Base-by-base conservation (phyloP, 2,888 invertebrate genomes). In the Coleophora flavipennella region DNA sequence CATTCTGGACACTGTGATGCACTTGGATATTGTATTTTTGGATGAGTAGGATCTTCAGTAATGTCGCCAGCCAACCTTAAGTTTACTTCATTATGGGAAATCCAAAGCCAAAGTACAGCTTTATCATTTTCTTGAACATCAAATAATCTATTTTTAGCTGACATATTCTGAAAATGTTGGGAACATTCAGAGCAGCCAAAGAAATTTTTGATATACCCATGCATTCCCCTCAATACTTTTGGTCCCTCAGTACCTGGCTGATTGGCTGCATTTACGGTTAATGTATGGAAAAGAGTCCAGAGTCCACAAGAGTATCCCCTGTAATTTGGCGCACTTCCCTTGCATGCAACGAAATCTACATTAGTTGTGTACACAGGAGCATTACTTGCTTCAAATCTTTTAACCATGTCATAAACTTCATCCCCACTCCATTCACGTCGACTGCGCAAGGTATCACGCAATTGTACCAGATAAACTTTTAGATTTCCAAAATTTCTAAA, bases 301-400 rank as follows among this genome's bases (percentile, higher is more conserved):
- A 99, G 81, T 0, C 96, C 93, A 75, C 99, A 99, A 0, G 97
- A 93, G 68, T 94, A 99, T 9, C 97, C 97, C 36, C 98, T 87
- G 55, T 87, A 90, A 44, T 87, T 85, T 0, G 89, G 74, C 40
- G 88, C 85, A 53, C 96, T 96, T 8, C 96, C 95, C 52, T 86
- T 87, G 63, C 99, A 99, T 2, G 91, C 92, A 28, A 93, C 73
- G 89, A 92, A 98, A 42, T 84, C 77, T 37, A 81, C 55, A 9
- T 83, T 72, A 7, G 86, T 74, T 48, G 54, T 53, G 53, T 87
- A 90, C 7, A 91, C 85, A 11, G 89, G 87, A n/a, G 78, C 65
- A 51, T 87, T 75, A 27, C 77, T 67, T 6, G 59, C 56, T 60
- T 91, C 91, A 20, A 86, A 68, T 25, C 63, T 67, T 47, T 71